A percentile compares a stretch with the other conserved stretches of the same genome.
phyloP scores from a whole-genome alignment of 2,113 vertebrate genomes.

The Trematocara marginatum region DNA sequence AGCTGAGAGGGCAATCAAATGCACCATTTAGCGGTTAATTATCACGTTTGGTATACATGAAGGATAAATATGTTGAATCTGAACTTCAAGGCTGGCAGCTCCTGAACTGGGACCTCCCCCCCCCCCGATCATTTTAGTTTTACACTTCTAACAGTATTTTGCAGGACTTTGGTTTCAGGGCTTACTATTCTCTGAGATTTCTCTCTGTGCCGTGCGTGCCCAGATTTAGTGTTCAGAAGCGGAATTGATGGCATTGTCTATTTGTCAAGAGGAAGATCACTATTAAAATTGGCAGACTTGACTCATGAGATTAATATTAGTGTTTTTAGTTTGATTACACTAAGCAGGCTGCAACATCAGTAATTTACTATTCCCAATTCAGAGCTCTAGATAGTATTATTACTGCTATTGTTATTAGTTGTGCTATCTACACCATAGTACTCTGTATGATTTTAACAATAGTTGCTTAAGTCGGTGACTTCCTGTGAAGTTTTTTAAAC shows the following conservation, averaged over 20 bases:
- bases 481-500: slow-evolving; percentile 23
- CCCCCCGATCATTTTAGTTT: background rate
- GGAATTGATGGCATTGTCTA: slow-evolving; percentile 29
- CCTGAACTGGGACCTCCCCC: background rate
- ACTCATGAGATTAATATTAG: background rate
- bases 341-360: slow-evolving; percentile 1
- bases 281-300: slow-evolving; percentile 30
- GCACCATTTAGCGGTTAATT: background rate
- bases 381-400: slow-evolving; percentile 13
- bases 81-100: background rate
- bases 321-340: background rate
- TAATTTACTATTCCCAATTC: slow-evolving; percentile 12
- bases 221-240: slow-evolving; percentile 15
- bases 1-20: background rate
- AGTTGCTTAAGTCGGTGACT: slow-evolving; percentile 25
- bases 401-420: slow-evolving; percentile 9
- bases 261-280: slow-evolving; percentile 15
- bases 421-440: slow-evolving; percentile 22
- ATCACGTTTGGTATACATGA: background rate
- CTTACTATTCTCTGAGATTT: background rate
- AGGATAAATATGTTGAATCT: background rate
- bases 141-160: background rate
- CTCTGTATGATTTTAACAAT: slow-evolving; percentile 7
- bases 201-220: slow-evolving; percentile 1
- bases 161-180: slow-evolving; percentile 17